These are phyloP conservation scores for Zaprionus camerounensis DNA, from an alignment of 1,140 invertebrate genomes.

Conservation along the genomic window DNA sequence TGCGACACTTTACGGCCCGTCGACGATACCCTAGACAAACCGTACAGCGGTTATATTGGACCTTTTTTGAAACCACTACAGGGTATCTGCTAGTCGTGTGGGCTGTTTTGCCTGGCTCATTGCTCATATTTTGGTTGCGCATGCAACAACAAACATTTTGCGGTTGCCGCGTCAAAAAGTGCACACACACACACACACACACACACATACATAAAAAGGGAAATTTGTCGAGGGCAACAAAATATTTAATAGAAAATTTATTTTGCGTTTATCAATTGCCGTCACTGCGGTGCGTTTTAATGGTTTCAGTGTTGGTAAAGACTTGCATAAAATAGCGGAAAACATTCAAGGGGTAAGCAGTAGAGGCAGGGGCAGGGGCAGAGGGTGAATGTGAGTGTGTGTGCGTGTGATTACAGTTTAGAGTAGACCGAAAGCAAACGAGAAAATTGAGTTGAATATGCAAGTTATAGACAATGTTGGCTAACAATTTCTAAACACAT, in stretches of 20 bases:
- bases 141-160: slow-evolving; percentile 37
- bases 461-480: not conserved
- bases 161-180: slow-evolving; percentile 23
- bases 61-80: not conserved
- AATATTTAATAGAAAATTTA: slow-evolving; percentile 26
- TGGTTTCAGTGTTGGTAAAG: slow-evolving; percentile 2
- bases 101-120: not conserved
- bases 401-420: not conserved
- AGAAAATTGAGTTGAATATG: not conserved
- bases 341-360: not conserved
- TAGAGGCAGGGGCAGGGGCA: not conserved
- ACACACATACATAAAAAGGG: not conserved
- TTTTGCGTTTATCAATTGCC: slow-evolving; percentile 12
- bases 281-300: not conserved
- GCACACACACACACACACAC: not conserved
- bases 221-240: slow-evolving; percentile 1
- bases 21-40: slow-evolving; percentile 5
- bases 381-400: not conserved
- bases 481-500: not conserved
- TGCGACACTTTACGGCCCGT: slow-evolving; percentile 22
- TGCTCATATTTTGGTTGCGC: slow-evolving; percentile 8
- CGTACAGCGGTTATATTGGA: not conserved
- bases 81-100: not conserved
- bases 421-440: not conserved
- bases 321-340: not conserved